Conservation (phyloP, 2,797 vertebrate species). For the Anas bahamensis region DNA sequence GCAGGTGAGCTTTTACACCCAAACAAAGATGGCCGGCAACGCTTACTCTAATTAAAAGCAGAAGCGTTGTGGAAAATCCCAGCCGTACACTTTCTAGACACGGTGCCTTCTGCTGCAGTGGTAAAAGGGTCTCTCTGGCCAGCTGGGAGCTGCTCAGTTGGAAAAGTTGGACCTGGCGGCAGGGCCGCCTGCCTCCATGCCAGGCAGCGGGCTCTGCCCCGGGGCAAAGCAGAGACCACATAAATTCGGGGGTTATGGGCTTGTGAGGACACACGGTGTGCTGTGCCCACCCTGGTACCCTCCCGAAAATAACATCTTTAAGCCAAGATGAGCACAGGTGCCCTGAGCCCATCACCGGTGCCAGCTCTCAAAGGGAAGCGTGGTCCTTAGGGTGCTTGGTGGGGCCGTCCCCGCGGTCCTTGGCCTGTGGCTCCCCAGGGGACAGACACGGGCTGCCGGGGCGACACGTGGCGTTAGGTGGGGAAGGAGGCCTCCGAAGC, state of each 20-base stretch:
- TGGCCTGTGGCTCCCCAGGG: not conserved
- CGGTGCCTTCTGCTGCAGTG: slow-evolving; percentile 63
- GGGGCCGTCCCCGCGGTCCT: not conserved
- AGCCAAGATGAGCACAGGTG: too few species aligned
- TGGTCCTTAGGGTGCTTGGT: not conserved
- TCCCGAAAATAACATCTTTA: not conserved
- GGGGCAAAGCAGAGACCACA: not conserved
- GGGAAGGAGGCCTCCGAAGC: not conserved
- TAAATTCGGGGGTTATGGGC: not conserved
- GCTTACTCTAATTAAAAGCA: slow-evolving; percentile 72
- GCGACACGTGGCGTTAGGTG: not conserved
- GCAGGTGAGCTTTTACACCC: slow-evolving; percentile 75
- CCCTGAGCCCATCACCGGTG: not conserved
- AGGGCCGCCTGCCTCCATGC: not conserved
- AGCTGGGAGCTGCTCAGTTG: slow-evolving; percentile 67
- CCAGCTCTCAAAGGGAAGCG: not conserved
- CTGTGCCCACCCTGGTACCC: not conserved
- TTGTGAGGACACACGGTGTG: not conserved
- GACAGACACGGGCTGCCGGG: not conserved
- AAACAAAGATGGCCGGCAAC: slow-evolving; percentile 72
- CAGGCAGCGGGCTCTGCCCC: not conserved
- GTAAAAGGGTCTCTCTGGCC: slow-evolving; percentile 59
- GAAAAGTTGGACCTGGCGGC: slow-evolving; percentile 6
- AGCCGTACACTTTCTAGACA: slow-evolving; percentile 54
- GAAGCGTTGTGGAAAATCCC: slow-evolving; percentile 64